Evolutionary conservation across 2,888 invertebrate genomes (phyloP).

Genomic region (Muschampia plurimacula): DNA sequence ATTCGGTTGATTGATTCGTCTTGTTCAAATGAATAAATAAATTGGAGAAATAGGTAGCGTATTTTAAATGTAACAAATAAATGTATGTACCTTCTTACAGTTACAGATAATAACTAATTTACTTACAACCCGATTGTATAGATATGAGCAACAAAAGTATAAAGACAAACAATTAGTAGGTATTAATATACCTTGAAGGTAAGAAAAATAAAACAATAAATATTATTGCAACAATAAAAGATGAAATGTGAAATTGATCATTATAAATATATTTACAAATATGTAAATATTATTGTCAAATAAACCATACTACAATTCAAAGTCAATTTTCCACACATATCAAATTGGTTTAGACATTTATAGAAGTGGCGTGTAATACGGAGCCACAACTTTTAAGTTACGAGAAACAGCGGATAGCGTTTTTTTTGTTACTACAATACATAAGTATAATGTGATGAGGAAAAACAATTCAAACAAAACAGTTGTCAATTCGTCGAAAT

Average conservation of each 20-base stretch:
- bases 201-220: no score
- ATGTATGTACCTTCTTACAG: background rate
- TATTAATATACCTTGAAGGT: no score
- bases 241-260: no score
- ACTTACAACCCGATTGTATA: background rate
- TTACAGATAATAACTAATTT: background rate
- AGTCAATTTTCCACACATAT: background rate
- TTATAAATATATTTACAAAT: no score
- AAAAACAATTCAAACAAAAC: no score
- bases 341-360: background rate
- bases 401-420: background rate
- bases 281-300: no score
- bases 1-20: no score
- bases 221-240: no score
- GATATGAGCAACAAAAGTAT: background rate
- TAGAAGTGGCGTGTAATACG: background rate
- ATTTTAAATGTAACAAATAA: background rate
- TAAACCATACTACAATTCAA: background rate
- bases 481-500: no score
- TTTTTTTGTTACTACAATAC: background rate
- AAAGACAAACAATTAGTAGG: no score
- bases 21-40: no score
- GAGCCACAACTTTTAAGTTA: background rate
- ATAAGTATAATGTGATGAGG: no score
- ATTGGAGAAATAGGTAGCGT: background rate